A percentile compares a stretch with the other conserved stretches of the same genome.
These are phyloP conservation scores for Alloplasta piceator DNA, from an alignment of 2,888 invertebrate genomes.

Conservation along the genomic window DNA sequence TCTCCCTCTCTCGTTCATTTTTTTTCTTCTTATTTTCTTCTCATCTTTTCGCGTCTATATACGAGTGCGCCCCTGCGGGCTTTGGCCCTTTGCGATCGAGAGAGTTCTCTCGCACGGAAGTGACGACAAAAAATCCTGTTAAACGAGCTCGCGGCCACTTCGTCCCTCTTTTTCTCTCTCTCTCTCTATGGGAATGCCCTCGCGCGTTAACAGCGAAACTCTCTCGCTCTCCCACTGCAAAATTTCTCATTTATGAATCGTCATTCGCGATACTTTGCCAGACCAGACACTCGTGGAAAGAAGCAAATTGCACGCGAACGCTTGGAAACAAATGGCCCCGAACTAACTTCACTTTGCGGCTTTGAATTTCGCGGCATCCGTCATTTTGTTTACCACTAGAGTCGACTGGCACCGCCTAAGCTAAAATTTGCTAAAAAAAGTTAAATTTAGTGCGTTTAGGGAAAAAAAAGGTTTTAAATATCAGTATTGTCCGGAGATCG, in stretches of 20 bases:
- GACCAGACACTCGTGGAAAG: slow-evolving; percentile 25
- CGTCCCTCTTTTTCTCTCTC: slow-evolving; percentile 58
- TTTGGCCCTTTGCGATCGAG: slow-evolving; percentile 33
- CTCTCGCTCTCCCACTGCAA: slow-evolving; percentile 41
- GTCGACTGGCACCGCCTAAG: too few species aligned
- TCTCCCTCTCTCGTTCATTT: slow-evolving; percentile 27
- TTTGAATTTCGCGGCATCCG: background rate
- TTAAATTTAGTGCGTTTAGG: too few species aligned
- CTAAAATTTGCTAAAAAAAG: too few species aligned
- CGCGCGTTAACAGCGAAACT: slow-evolving; percentile 43
- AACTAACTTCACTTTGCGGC: background rate
- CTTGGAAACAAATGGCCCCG: too few species aligned
- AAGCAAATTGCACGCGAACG: slow-evolving; percentile 12
- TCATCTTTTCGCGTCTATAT: slow-evolving; percentile 48
- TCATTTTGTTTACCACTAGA: background rate
- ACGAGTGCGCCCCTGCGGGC: slow-evolving; percentile 21
- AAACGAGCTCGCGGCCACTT: slow-evolving; percentile 73
- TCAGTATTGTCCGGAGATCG: too few species aligned
- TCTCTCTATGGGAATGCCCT: background rate
- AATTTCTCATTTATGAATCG: slow-evolving; percentile 62
- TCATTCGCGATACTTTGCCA: slow-evolving; percentile 28
- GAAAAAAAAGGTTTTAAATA: too few species aligned
- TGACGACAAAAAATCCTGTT: slow-evolving; percentile 69
- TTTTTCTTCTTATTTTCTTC: slow-evolving; percentile 16
- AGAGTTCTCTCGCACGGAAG: slow-evolving; percentile 67